Base-by-base conservation (phyloP, 2,888 invertebrate species). In the Eupeodes luniger region DNA sequence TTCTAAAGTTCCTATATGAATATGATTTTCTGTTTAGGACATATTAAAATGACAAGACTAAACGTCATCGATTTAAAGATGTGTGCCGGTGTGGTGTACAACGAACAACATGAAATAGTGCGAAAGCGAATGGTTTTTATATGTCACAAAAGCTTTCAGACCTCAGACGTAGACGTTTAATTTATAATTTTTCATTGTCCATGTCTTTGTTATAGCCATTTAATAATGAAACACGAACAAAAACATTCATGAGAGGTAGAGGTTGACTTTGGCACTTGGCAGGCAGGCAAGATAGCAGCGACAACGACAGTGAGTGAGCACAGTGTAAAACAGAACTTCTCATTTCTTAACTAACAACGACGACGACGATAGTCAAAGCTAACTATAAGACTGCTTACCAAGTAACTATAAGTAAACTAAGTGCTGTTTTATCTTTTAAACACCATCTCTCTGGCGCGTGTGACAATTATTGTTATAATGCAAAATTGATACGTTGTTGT, bases 371-470 rank as follows among this genome's bases (percentile, higher is more conserved):
- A 72, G 76, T 72, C 51, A 40, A 53, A 47, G 40, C 11, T 67
- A 66, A 34, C 40, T 40, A 40, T 9, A 27, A 27, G 27, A 27
- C 40, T 40, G 9, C 40, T 4, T 40, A 5, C 40, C 40, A 9
- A 40, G 40, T 40, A 40, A 40, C 5, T 40, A 27, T 72, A 49
- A 16, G 44, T 36, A 9, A 16, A 44, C 36, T 72, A 66, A 57
- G 53, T 16, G 57, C 47, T 53, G 75, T 77, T 27, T 61, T 75
- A 80, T 80, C 76, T 55, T 27, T n/a, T 76, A 44, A 76, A 61
- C 76, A 66, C 83, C 70, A 87, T 83, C 79, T 83, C 79, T 72
- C 12, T 74, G 16, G 64, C 83, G 77, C 76, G 80, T 80, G 87
- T 72, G 83, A 87, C 83, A 82, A 79, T 86, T 78, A 40, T 40